Evolutionary conservation across 2,888 invertebrate genomes (phyloP).

Genomic region (Psylliodes chrysocephalus): DNA sequence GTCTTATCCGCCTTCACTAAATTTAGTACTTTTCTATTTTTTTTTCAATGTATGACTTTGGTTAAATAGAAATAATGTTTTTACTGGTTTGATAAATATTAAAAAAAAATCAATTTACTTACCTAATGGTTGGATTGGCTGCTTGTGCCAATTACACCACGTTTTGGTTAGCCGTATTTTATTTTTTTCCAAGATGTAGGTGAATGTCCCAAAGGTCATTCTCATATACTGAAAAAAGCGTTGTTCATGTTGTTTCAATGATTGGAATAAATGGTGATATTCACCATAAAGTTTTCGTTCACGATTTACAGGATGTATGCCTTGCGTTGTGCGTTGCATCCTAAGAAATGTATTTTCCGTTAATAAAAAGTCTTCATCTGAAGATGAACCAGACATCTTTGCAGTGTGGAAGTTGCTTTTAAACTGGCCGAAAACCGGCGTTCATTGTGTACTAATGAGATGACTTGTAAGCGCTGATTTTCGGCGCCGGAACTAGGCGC

Average conservation of each 20-base stretch:
- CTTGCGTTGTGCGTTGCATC: constrained; percentile 1
- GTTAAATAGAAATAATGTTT: not conserved
- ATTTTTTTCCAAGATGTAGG: constrained; percentile 9
- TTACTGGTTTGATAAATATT: constrained; percentile 1
- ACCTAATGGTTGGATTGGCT: constrained; percentile 19
- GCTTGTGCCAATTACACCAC: constrained; percentile 20
- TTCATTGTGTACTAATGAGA: constrained; percentile 6
- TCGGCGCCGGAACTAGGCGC: too few relatives aligned
- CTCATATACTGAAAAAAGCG: constrained; percentile 27
- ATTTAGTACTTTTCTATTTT: not conserved
- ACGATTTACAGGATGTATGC: constrained; percentile 12
- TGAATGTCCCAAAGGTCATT: constrained; percentile 7
- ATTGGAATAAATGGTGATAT: constrained; percentile 23
- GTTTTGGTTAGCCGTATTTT: constrained; percentile 13
- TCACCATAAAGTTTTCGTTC: too few relatives aligned
- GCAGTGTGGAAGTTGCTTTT: constrained; percentile 2
- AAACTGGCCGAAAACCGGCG: constrained; percentile 3
- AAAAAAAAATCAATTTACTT: not conserved
- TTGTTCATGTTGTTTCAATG: constrained; percentile 13
- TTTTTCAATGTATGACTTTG: not conserved
- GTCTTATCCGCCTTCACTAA: too few relatives aligned
- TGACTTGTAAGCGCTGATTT: too few relatives aligned
- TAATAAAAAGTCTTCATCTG: constrained; percentile 9
- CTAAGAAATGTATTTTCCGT: constrained; percentile 5
- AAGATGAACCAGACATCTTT: constrained; percentile 21